Conservation (phyloP, 2,888 invertebrate species). For the Conchocele bisecta region DNA sequence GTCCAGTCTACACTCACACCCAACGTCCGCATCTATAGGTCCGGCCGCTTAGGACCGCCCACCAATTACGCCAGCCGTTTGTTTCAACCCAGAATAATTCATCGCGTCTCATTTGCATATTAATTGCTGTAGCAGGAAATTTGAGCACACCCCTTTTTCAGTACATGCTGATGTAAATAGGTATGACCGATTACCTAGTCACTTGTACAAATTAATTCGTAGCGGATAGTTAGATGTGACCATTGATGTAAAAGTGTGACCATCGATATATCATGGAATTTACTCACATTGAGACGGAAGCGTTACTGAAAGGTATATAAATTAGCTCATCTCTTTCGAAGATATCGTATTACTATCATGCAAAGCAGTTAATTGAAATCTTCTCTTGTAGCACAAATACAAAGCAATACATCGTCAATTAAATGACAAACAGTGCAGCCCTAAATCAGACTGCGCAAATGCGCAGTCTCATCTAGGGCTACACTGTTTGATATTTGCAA, state of each 20-base stretch:
- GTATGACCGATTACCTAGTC: too few species aligned
- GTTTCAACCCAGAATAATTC: slow-evolving; percentile 55
- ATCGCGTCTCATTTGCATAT: slow-evolving; percentile 60
- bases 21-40: too few species aligned
- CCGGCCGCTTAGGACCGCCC: too few species aligned
- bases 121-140: slow-evolving; percentile 44
- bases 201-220: slow-evolving; percentile 19
- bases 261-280: slow-evolving; percentile 61
- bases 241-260: slow-evolving; percentile 55
- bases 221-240: slow-evolving; percentile 32
- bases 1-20: too few species aligned
- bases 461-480: too few species aligned
- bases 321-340: too few species aligned
- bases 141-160: slow-evolving; percentile 38
- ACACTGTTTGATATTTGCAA: too few species aligned
- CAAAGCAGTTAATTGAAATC: background rate
- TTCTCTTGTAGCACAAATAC: too few species aligned
- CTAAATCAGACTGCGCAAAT: too few species aligned
- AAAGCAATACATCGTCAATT: too few species aligned
- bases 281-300: slow-evolving; percentile 69
- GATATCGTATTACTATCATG: background rate
- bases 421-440: too few species aligned
- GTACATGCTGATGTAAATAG: too few species aligned
- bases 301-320: slow-evolving; percentile 70
- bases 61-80: slow-evolving; percentile 45